phyloP scores from a whole-genome alignment of 2,113 vertebrate species.

The Microcebus lehilahytsara region DNA sequence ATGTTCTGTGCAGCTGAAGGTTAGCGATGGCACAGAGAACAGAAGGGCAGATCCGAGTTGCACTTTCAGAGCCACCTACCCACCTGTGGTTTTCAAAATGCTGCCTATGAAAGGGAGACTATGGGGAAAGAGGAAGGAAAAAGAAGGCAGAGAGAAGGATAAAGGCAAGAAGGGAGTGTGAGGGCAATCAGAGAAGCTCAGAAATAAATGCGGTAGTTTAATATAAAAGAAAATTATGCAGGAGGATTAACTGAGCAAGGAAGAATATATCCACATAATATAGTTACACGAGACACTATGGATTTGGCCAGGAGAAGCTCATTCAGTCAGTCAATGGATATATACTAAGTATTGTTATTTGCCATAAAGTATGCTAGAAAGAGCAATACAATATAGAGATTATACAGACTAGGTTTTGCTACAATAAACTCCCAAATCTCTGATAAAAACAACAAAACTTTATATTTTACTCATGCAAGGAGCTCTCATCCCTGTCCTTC shows the following conservation, averaged over 20 bases:
- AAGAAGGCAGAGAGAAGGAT: neutral
- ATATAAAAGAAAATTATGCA: neutral
- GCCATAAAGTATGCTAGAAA: neutral
- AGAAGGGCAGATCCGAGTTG: neutral
- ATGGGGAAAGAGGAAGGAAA: neutral
- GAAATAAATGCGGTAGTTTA: neutral
- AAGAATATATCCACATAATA: rapidly evolving
- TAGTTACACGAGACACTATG: rapidly evolving
- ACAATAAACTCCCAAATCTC: neutral
- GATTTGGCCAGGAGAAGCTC: neutral
- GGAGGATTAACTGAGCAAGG: neutral
- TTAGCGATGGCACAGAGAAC: neutral
- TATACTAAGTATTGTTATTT: neutral
- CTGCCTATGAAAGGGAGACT: neutral
- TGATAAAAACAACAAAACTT: neutral
- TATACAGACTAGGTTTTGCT: neutral
- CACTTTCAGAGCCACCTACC: neutral
- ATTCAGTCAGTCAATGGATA: neutral
- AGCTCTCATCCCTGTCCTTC: neutral
- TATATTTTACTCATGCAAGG: neutral
- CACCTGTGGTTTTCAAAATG: neutral
- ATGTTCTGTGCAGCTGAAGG: neutral
- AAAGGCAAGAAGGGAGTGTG: neutral
- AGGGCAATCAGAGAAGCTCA: neutral
- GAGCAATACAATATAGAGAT: neutral